Evolutionary conservation across 2,797 vertebrate genomes (phyloP).

Genomic region (Bradypus variegatus): DNA sequence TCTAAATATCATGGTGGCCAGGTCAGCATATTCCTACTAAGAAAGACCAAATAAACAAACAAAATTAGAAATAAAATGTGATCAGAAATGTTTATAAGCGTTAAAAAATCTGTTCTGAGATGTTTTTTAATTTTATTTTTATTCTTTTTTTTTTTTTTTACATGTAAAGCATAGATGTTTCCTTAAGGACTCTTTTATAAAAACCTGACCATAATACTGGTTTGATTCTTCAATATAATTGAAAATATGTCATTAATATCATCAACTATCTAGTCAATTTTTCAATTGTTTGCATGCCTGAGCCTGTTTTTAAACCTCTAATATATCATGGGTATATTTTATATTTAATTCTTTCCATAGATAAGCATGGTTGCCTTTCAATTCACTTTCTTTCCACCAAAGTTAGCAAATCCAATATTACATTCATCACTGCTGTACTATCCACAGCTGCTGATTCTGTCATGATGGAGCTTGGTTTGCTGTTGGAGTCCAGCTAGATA

Average conservation of each 20-base stretch:
- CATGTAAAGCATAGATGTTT: neutral
- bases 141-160: neutral
- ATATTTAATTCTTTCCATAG: constrained; percentile 52
- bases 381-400: constrained; percentile 54
- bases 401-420: constrained; percentile 64
- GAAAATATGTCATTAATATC: neutral
- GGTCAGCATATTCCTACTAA: neutral
- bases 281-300: neutral
- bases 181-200: neutral
- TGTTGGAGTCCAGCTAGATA: neutral
- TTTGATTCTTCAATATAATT: neutral
- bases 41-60: neutral
- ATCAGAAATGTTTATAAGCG: neutral
- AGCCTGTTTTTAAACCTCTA: neutral
- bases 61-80: neutral
- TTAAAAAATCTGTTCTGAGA: neutral
- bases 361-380: constrained; percentile 55
- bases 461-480: neutral
- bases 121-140: neutral
- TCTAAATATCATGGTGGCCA: neutral
- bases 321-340: neutral
- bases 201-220: neutral
- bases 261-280: neutral
- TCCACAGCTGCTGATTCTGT: constrained; percentile 29
- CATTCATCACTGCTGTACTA: constrained; percentile 20